Evolutionary conservation across 2,797 vertebrate genomes (phyloP).

Genomic region (Onychomys arenicola): DNA sequence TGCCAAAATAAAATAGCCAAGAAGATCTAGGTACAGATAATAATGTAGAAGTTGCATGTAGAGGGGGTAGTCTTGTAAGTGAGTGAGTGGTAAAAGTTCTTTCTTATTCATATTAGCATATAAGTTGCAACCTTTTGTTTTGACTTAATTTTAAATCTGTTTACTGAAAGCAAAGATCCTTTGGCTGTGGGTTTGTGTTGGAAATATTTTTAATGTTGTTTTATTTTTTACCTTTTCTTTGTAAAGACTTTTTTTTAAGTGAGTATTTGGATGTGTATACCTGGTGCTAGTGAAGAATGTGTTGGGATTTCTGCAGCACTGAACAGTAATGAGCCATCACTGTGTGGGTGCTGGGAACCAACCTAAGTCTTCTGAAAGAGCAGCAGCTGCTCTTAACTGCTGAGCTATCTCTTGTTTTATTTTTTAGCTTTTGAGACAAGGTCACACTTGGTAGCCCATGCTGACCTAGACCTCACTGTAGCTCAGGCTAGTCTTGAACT

Average conservation of each 20-base stretch:
- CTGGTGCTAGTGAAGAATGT: neutral
- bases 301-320: neutral
- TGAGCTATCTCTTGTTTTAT: neutral
- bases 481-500: neutral
- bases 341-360: neutral
- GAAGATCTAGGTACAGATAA: conserved; percentile 23
- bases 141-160: conserved; percentile 50
- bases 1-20: conserved; percentile 64
- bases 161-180: conserved; percentile 9
- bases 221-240: neutral
- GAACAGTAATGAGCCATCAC: neutral
- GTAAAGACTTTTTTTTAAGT: neutral
- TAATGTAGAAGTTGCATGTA: conserved; percentile 50
- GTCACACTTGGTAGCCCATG: neutral
- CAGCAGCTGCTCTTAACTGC: neutral
- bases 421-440: neutral
- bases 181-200: conserved; percentile 5
- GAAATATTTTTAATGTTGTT: neutral
- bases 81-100: conserved; percentile 6
- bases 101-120: conserved; percentile 6
- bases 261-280: neutral
- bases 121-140: conserved; percentile 31
- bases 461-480: neutral
- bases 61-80: neutral
- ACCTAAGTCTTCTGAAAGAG: neutral